phyloP scores from a whole-genome alignment of 2,113 vertebrate species.

The Progne subis region DNA sequence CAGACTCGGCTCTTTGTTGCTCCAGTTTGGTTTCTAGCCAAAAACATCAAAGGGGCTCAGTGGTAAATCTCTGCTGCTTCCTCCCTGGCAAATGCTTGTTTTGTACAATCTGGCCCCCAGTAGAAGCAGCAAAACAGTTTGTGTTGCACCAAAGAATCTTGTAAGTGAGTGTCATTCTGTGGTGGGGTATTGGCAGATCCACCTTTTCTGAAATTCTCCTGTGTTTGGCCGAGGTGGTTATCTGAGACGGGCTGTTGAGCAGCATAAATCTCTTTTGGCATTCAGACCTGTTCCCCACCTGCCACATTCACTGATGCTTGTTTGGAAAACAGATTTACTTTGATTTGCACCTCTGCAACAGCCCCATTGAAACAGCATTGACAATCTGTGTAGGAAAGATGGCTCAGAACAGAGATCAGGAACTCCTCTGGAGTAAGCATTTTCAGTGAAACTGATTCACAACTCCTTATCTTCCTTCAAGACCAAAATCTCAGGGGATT shows the following conservation, averaged over 20 bases:
- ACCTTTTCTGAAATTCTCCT: background rate
- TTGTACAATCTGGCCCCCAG: background rate
- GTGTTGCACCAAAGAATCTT: background rate
- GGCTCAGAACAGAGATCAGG: background rate
- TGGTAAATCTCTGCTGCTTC: conserved; percentile 38
- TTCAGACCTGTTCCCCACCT: background rate
- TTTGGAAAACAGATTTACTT: conserved; percentile 1
- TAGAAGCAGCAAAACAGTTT: conserved; percentile 1
- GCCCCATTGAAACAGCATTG: background rate
- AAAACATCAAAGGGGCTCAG: conserved; percentile 32
- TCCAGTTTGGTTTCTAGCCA: conserved; percentile 30
- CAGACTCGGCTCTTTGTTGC: conserved; percentile 16
- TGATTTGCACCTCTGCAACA: background rate
- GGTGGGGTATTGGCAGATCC: background rate
- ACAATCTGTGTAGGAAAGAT: background rate
- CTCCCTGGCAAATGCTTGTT: conserved; percentile 16
- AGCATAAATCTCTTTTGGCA: background rate
- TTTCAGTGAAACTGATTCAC: background rate
- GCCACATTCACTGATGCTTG: background rate
- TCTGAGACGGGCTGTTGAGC: background rate
- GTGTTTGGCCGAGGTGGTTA: background rate
- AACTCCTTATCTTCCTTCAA: background rate
- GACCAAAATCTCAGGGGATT: background rate
- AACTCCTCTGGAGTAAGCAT: background rate
- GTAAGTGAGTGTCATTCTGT: background rate